phyloP scores from a whole-genome alignment of 2,888 invertebrate species.

The Boloria euphrosyne region DNA sequence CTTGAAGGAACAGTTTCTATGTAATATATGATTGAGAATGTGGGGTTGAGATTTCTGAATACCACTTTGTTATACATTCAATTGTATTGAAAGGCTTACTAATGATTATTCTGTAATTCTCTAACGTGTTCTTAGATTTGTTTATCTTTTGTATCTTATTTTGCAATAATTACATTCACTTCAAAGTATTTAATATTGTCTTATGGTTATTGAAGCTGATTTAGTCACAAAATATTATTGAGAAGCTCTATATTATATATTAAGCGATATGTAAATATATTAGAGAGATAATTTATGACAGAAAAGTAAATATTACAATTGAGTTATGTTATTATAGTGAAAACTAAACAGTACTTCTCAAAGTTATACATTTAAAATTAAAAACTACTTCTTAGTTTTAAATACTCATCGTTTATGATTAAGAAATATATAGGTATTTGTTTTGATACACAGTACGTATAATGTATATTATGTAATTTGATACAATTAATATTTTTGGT shows the following conservation, averaged over 20 bases:
- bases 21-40: conserved; percentile 37
- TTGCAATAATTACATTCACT: conserved; percentile 24
- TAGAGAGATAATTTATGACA: no score
- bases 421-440: no score
- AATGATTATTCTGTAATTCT: conserved; percentile 33
- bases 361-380: no score
- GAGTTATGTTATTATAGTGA: no score
- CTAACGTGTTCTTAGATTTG: conserved; percentile 30
- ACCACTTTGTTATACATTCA: conserved; percentile 35
- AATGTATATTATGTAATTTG: no score
- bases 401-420: no score
- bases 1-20: conserved; percentile 25
- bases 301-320: no score
- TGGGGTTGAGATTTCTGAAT: conserved; percentile 31
- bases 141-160: conserved; percentile 29
- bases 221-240: conserved; percentile 3
- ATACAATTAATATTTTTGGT: no score
- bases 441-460: no score
- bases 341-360: no score
- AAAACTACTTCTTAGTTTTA: no score
- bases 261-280: no score
- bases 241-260: not conserved
- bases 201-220: conserved; percentile 5
- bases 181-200: conserved; percentile 19
- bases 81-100: conserved; percentile 49